Evolutionary conservation across 2,113 vertebrate species (phyloP), one percentile per base, ranked within the genome.

Genomic region (Hiodon alosoides): DNA sequence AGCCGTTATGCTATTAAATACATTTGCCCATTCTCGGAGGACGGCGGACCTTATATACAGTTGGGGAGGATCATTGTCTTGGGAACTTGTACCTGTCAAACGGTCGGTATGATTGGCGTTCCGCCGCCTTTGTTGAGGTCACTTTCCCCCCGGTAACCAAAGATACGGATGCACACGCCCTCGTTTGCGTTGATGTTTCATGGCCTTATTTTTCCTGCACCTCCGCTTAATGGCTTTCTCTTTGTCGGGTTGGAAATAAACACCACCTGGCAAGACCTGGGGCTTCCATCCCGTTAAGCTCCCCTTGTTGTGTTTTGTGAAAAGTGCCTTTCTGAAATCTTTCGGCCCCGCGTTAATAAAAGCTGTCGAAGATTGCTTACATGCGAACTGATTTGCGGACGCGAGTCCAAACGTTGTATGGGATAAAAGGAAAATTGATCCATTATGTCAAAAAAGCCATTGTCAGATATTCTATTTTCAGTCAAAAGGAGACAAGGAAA

Each of bases 401-500:
- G 5, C 52, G 48, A 5, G 50, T 69, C 67, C 50, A 69, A 48
- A 69, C 5, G 13, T 52, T 10, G 10, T 14, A 5, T 8, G 5
- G 50, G 67, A 69, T 13, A 52, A 52, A 69, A 53, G 48, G 50
- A 68, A 68, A 48, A 69, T 69, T 69, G 67, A 69, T 69, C 67
- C 50, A 52, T 52, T 69, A 7, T 53, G 67, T 50, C 11, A 53
- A 53, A 59, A 69, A 52, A 69, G 11, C 67, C 48, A 69, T 69
- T n/a, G n/a, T 52, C 67, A 4, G 66, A 3, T 9, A 11, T 2
- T 13, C 48, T n/a, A 52, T 16, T 14, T 69, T 50, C 46, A 67
- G 17, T 47, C 11, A 9, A 67, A 14, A 67, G 64, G 17, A 17
- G 31, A n/a, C 8, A 17, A n/a, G 64, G 59, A 60, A 60, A 13